Evolutionary conservation across 1,140 invertebrate species (phyloP), one percentile per base, ranked within the genome.

Genomic region (Formica exsecta): DNA sequence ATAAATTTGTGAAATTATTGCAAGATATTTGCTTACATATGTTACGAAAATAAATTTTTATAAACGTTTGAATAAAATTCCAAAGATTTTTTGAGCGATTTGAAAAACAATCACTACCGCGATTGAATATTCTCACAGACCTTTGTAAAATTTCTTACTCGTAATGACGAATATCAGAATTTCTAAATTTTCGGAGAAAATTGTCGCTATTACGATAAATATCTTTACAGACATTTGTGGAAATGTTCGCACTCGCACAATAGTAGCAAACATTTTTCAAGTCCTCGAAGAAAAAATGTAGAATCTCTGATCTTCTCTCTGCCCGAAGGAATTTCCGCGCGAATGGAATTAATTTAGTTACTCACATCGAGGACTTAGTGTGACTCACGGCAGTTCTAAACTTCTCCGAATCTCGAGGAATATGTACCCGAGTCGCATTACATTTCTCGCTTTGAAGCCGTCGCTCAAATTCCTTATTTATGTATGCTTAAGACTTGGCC

Each of bases 371-470:
- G 32, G 41, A 81, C 22, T 41, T 25, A 8, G 9, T 54, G 59
- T 71, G 65, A 41, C 48, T 80, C 19, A 16, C 51, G 6, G 22
- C 32, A 71, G 7, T 61, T 81, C 36, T 59, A 66, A 81, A 73
- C 66, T 71, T 57, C 48, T 38, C 8, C 65, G 36, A 71, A 81
- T 66, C 66, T 80, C 13, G 16, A n/a, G 6, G 38, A 44, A 29
- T 57, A 51, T 57, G 3, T 32, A 51, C 22, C 41, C 75, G 36
- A 29, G 41, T 66, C 44, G 32, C 76, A 32, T 32, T 81, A 19
- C 51, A 44, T 73, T 81, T 44, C 51, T 57, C 54, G 25, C 66
- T 81, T 73, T 81, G 66, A 81, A 73, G 16, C 54, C 66, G 25
- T 73, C 64, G 64, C 25, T 73, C 54, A 73, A 32, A 2, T 59